These are phyloP conservation scores for Tigriopus californicus DNA, from an alignment of 2,888 invertebrate genomes.

Conservation along the genomic window DNA sequence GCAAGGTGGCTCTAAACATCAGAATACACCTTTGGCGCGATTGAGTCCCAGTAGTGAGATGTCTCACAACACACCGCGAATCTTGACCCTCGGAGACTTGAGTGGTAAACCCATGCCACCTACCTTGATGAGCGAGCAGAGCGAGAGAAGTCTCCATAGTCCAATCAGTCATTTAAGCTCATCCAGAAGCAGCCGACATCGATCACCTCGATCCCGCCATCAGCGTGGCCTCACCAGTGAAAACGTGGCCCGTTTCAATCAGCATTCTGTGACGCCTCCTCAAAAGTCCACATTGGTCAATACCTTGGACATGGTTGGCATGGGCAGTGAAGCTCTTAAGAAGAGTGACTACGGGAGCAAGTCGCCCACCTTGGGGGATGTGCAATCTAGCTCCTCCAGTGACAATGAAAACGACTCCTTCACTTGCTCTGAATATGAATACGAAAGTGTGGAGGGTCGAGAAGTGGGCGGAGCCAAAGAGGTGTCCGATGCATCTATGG, in stretches of 20 bases:
- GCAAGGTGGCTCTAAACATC: slow-evolving; percentile 39
- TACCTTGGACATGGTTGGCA: slow-evolving; percentile 28
- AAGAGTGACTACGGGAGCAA: neutral
- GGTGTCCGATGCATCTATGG: neutral
- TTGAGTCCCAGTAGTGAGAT: slow-evolving; percentile 79
- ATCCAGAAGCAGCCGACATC: slow-evolving; percentile 31
- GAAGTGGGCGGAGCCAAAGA: neutral
- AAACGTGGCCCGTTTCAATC: slow-evolving; percentile 61
- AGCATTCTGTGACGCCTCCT: slow-evolving; percentile 24
- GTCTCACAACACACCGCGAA: slow-evolving; percentile 73
- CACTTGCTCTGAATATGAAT: slow-evolving; percentile 93
- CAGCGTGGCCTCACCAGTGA: slow-evolving; percentile 59
- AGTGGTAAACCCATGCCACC: slow-evolving; percentile 80
- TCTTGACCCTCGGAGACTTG: slow-evolving; percentile 78
- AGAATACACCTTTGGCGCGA: slow-evolving; percentile 73
- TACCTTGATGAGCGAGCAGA: slow-evolving; percentile 58
- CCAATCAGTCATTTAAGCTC: slow-evolving; percentile 75
- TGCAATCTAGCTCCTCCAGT: neutral
- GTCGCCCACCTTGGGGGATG: neutral
- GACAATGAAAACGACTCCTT: slow-evolving; percentile 88
- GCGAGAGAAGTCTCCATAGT: slow-evolving; percentile 74
- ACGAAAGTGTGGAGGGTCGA: slow-evolving; percentile 35
- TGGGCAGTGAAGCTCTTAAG: neutral
- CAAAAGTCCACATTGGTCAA: slow-evolving; percentile 16
- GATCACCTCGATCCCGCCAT: neutral